These are phyloP conservation scores for Heliothis virescens DNA, from an alignment of 1,140 invertebrate genomes.

Conservation along the genomic window DNA sequence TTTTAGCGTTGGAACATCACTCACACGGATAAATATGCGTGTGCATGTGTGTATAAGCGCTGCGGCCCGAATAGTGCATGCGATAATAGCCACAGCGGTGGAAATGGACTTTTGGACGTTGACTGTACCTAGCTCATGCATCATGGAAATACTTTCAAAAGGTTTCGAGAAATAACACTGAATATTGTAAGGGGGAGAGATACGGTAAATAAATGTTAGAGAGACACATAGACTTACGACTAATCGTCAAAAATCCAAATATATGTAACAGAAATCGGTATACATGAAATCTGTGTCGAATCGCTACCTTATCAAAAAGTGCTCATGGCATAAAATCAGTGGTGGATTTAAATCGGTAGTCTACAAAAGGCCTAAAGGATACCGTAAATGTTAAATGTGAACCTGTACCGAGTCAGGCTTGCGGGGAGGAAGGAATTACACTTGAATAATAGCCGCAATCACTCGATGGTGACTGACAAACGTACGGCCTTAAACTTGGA, in stretches of 20 bases:
- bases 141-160: constrained; percentile 44
- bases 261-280: not conserved
- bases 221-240: not conserved
- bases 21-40: no score
- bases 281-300: not conserved
- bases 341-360: not conserved
- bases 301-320: not conserved
- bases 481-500: constrained; percentile 51
- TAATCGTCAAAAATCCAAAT: not conserved
- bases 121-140: constrained; percentile 36
- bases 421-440: constrained; percentile 55
- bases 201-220: not conserved
- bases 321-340: not conserved
- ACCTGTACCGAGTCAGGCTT: constrained; percentile 36
- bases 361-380: constrained; percentile 8
- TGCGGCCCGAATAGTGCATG: no score
- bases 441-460: constrained; percentile 61
- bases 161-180: constrained; percentile 15
- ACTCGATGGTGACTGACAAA: constrained; percentile 61
- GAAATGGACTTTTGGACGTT: no score
- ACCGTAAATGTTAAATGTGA: constrained; percentile 39
- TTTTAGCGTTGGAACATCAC: no score
- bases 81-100: no score
- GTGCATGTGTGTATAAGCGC: no score
- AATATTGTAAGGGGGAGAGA: not conserved